Evolutionary conservation across 2,888 invertebrate species (phyloP).

Genomic region (Chrysolina haemoptera): DNA sequence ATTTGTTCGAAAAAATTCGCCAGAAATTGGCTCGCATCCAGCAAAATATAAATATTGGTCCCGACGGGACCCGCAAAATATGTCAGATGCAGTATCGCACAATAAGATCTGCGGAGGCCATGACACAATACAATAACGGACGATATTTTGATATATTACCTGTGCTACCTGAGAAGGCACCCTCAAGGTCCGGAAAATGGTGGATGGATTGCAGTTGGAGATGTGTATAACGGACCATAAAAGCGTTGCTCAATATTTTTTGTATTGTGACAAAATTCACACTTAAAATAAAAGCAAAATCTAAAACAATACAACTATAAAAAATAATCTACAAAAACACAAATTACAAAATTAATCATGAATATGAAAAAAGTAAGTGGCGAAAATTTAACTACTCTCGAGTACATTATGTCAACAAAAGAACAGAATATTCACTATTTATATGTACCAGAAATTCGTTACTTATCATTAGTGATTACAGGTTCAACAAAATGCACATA

Average conservation of each 20-base stretch:
- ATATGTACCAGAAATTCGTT: too few species aligned
- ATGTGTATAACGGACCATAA: not conserved
- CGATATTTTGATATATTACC: constrained; percentile 60
- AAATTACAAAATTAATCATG: too few species aligned
- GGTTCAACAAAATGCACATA: too few species aligned
- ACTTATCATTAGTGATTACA: too few species aligned
- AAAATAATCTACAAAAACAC: too few species aligned
- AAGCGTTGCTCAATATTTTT: not conserved
- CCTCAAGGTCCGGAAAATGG: constrained; percentile 51
- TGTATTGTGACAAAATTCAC: too few species aligned
- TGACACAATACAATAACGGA: constrained; percentile 55
- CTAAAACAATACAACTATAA: too few species aligned
- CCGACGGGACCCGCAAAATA: constrained; percentile 54
- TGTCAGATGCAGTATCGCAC: constrained; percentile 56
- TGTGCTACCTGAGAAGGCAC: constrained; percentile 60
- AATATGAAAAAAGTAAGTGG: too few species aligned
- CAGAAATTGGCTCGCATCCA: constrained; percentile 49
- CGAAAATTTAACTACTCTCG: too few species aligned
- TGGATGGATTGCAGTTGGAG: constrained; percentile 26
- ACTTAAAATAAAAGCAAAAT: too few species aligned
- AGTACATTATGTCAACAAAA: too few species aligned
- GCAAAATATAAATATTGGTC: constrained; percentile 53
- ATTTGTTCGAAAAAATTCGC: constrained; percentile 51
- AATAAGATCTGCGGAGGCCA: constrained; percentile 55
- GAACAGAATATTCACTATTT: too few species aligned